Conservation (phyloP, 2,888 invertebrate species). For the Crematogaster levior region DNA sequence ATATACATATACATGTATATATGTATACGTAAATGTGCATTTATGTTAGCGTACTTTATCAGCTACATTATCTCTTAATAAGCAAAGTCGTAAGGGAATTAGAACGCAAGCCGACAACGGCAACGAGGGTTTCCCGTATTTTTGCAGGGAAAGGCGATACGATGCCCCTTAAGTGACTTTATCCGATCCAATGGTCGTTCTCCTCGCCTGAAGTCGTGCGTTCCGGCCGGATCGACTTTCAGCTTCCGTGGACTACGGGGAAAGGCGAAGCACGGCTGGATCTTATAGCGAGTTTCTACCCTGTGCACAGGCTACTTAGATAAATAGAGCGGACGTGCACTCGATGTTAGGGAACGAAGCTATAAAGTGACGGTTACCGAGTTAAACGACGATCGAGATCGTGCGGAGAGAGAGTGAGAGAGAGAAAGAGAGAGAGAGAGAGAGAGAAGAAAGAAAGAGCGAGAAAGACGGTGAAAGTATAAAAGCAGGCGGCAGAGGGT, state of each 20-base stretch:
- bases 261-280: slow-evolving; percentile 51
- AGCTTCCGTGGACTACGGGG: slow-evolving; percentile 30
- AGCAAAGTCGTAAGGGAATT: slow-evolving; percentile 40
- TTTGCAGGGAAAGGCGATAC: slow-evolving; percentile 49
- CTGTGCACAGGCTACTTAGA: slow-evolving; percentile 56
- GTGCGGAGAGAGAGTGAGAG: background rate
- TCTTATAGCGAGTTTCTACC: slow-evolving; percentile 33
- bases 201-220: slow-evolving; percentile 56
- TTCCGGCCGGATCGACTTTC: slow-evolving; percentile 49
- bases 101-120: slow-evolving; percentile 27
- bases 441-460: slow-evolving; percentile 21
- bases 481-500: slow-evolving; percentile 39
- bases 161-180: slow-evolving; percentile 60
- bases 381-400: slow-evolving; percentile 23
- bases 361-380: slow-evolving; percentile 15
- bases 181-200: slow-evolving; percentile 59
- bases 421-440: background rate
- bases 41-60: slow-evolving; percentile 27
- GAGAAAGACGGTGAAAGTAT: background rate
- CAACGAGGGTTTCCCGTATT: slow-evolving; percentile 52
- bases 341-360: slow-evolving; percentile 51
- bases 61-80: slow-evolving; percentile 36
- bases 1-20: background rate
- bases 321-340: slow-evolving; percentile 68
- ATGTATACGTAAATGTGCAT: background rate